Base-by-base conservation (phyloP, 2,113 vertebrate genomes). In the Gavialis gangeticus region DNA sequence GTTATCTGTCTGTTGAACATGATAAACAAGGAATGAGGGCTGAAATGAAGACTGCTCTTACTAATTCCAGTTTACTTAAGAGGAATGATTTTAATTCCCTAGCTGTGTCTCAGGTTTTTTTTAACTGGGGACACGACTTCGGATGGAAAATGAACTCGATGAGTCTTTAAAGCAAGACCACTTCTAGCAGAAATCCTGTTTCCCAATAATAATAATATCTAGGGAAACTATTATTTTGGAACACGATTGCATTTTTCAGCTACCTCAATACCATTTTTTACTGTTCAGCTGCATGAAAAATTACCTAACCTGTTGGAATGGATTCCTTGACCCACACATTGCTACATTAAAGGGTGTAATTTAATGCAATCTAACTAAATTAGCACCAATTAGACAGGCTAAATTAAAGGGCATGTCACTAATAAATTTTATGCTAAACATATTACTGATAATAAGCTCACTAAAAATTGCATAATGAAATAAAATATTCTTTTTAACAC, bases 351-450 rank as follows among this genome's bases (percentile, higher is more conserved):
- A 98, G 98, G 96, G 97, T 98, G 84, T 98, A 98, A 98, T 98
- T 98, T 98, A 98, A 98, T 97, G 96, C 97, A 98, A 98, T 98
- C 96, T 98, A 98, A 98, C 96, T 97, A 98, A 98, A 98, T 98
- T 98, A 98, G 97, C 97, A 97, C 97, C 97, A 98, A 98, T 98
- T 98, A 98, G 97, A 97, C 94, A 97, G 97, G 97, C 97, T 98
- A 98, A 98, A 98, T 98, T 98, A 98, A 98, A 98, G 98, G 97
- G 94, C 97, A 98, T 97, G 96, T 98, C 98, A 98, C 96, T 98
- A 98, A 98, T 98, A 98, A 97, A 97, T 98, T 98, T 98, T 98
- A 98, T 97, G 97, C 97, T 98, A 98, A 98, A 98, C 97, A 98
- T 98, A 97, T 97, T 98, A 97, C 95, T 97, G 96, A 97, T 97